Percentiles rank a stretch among this genome's conserved stretches.
Conservation (phyloP, 2,113 vertebrate species). For the Ammodytes dubius region DNA sequence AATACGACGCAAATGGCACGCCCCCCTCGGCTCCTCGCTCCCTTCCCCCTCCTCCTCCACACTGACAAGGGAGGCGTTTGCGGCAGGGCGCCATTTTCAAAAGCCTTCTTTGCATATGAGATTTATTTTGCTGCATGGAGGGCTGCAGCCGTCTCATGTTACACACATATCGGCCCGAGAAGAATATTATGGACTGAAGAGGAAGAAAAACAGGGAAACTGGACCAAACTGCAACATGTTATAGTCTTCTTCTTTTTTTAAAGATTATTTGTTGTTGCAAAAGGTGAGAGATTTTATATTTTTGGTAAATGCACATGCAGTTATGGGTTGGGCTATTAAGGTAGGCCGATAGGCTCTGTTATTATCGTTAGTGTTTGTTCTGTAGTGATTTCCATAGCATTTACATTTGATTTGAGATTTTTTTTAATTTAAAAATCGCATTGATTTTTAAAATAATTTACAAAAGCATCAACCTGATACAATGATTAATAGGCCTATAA, state of each 20-base stretch:
- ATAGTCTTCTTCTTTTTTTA: neutral
- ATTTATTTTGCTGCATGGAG: conserved; percentile 68
- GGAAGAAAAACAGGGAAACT: conserved; percentile 11
- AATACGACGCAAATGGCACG: conserved; percentile 53
- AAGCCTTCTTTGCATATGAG: conserved; percentile 67
- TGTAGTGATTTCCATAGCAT: neutral
- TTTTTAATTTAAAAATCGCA: neutral
- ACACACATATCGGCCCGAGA: conserved; percentile 47
- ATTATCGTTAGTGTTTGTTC: neutral
- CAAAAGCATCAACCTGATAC: neutral
- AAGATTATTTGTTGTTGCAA: conserved; percentile 9
- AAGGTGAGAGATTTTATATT: conserved; percentile 59
- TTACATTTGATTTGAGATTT: neutral
- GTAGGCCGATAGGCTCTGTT: neutral
- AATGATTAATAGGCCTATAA: neutral
- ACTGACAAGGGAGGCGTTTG: conserved; percentile 64
- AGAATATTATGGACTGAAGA: conserved; percentile 26
- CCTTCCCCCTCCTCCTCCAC: conserved; percentile 21
- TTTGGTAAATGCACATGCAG: neutral
- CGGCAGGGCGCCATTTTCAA: conserved; percentile 81
- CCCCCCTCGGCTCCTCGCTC: conserved; percentile 26
- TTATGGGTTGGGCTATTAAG: neutral
- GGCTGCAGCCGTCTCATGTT: conserved; percentile 73
- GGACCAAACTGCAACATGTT: conserved; percentile 2
- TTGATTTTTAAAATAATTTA: neutral